Evolutionary conservation across 1,140 invertebrate species (phyloP), one percentile per base, ranked within the genome.

Genomic region (Pseudoatta argentina): DNA sequence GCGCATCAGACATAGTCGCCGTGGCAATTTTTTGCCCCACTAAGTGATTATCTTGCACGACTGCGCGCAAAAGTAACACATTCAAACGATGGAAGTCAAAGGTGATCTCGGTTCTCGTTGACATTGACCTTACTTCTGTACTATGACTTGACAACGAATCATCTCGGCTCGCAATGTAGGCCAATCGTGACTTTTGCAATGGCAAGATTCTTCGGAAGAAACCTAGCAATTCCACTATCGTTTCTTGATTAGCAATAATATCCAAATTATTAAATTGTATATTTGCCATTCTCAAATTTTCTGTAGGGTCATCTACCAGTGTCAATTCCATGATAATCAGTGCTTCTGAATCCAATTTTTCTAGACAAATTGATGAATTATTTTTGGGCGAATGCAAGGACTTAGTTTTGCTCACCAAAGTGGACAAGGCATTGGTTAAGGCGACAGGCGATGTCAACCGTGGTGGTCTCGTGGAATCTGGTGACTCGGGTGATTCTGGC

Each of bases 201-300:
- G 97, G 96, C 88, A 97, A 96, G 44, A 98, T 96, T 63, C 98
- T 96, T 79, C 97, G 97, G 0, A 97, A 96, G 93, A 99, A 99
- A 30, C 98, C 97, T 66, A 99, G 96, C 48, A 99, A 94, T 94
- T 99, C 98, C 1, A 99, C 97, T 89, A 99, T 97, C 0, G 99
- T 99, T 94, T 99, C 98, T 94, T 99, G 98, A 95, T 99, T 99
- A 0, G 98, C 98, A 97, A 99, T 99, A 55, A 99, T 98, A 94
- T 99, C 98, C 75, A 99, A 95, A 94, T 98, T 99, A 92, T 99
- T 99, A 90, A 99, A 99, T 77, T 98, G 97, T 88, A 99, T 97
- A 92, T 98, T 98, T 0, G 97, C 97, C 57, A 98, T 97, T 83
- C 97, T 96, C 27, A 98, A 93, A 69, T 96, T 96, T 92, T 98